Percentiles rank a stretch among this genome's conserved stretches.
phyloP scores from a whole-genome alignment of 2,113 vertebrate species.

The Hydrochoerus hydrochaeris region DNA sequence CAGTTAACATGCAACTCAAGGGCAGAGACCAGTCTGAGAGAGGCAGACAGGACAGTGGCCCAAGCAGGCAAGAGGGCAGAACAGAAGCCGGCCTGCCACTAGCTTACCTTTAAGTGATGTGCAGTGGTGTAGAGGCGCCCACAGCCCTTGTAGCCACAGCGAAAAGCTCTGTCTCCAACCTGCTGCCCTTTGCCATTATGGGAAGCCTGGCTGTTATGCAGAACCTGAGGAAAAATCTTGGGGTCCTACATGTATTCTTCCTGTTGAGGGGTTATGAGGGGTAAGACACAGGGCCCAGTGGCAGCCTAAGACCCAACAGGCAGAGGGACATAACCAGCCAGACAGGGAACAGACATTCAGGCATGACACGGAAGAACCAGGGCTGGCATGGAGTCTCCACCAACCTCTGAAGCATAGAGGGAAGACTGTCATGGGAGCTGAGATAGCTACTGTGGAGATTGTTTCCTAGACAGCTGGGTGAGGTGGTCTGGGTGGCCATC shows the following conservation, averaged over 20 bases:
- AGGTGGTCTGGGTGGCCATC: not conserved
- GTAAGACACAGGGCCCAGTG: not conserved
- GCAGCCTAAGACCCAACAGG: not conserved
- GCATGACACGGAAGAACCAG: not conserved
- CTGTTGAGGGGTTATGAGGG: not conserved
- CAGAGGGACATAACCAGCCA: not conserved
- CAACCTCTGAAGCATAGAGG: not conserved
- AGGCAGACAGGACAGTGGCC: not conserved
- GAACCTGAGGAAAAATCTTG: constrained; percentile 78
- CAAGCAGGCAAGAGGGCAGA: fast-evolving
- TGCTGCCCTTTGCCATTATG: constrained; percentile 83
- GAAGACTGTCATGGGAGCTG: not conserved
- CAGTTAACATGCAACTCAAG: not conserved
- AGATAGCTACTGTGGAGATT: not conserved
- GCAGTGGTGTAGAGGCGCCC: constrained; percentile 90
- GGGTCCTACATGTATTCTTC: not conserved
- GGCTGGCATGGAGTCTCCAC: not conserved
- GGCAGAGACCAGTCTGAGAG: not conserved
- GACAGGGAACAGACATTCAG: not conserved
- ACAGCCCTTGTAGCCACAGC: constrained; percentile 89
- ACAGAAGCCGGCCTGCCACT: not conserved
- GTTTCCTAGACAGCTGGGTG: not conserved
- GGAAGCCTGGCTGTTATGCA: constrained; percentile 78
- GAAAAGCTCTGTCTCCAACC: constrained; percentile 85
- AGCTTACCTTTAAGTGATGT: constrained; percentile 90